Base-by-base conservation (phyloP, 1,140 invertebrate genomes). In the Neotoxoptera formosana region DNA sequence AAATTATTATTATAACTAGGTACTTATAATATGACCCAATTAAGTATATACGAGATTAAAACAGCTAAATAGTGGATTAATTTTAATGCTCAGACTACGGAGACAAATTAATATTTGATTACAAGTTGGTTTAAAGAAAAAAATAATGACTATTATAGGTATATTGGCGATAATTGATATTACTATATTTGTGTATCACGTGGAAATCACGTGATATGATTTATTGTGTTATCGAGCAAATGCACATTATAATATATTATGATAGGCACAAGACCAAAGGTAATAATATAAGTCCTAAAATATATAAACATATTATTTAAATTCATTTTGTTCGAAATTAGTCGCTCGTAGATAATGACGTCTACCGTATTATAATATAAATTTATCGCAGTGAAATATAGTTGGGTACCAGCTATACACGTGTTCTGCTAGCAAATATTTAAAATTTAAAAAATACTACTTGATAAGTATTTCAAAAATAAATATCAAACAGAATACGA, bases 261-360 rank as follows among this genome's bases (percentile, higher is more conserved):
- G 41, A n/a, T 76, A n/a, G 8, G 14, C 17, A 76, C n/a, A n/a
- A 76, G 14, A 17, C n/a, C 60, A 76, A 76, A 76, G 60, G 60
- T 76, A 76, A n/a, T 76, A 76, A n/a, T n/a, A n/a, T n/a, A n/a
- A 76, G n/a, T 76, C 60, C 60, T 76, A 34, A 76, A 76, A n/a
- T 76, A n/a, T 76, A 76, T n/a, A n/a, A 76, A n/a, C 30, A 76
- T n/a, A n/a, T 17, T n/a, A n/a, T 76, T 76, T 76, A 76, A 76
- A 76, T 76, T 76, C n/a, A 76, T n/a, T 76, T 20, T 7, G n/a
- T 17, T 76, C 17, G n/a, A 76, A n/a, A 76, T 76, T 76, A 76
- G 14, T 76, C n/a, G 60, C 4, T 67, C 6, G 60, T 76, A 76
- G 60, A 76, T 76, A 76, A n/a, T 60, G 25, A 60, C 17, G 6